Conservation (phyloP, 92 coral and sea anemone genomes). For the Pocillopora grandis region DNA sequence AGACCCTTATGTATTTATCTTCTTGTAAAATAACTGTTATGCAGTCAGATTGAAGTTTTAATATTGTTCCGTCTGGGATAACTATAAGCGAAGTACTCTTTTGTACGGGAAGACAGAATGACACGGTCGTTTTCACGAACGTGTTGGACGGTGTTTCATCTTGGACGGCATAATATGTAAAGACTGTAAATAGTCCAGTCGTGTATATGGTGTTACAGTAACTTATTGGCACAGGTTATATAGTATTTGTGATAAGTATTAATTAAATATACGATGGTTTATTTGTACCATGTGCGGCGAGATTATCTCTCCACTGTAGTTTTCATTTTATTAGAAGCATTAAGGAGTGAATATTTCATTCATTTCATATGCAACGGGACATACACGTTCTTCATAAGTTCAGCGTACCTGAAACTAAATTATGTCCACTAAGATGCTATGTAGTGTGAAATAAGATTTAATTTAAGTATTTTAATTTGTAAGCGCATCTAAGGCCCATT, state of each 20-base stretch:
- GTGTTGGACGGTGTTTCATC: not conserved
- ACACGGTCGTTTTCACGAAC: not conserved
- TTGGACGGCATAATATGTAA: not conserved
- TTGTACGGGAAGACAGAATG: not conserved
- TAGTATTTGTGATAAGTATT: slow-evolving; percentile 22
- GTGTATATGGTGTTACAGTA: slow-evolving; percentile 25
- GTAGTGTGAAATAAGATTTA: not conserved
- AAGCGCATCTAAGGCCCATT: too few species aligned
- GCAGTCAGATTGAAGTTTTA: not conserved
- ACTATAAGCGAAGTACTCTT: not conserved
- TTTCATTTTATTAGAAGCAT: not conserved
- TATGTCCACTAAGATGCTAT: not conserved
- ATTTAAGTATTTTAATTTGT: not conserved
- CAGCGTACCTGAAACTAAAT: not conserved
- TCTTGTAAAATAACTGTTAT: too few species aligned
- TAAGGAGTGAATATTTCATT: not conserved
- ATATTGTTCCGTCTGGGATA: not conserved
- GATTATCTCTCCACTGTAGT: not conserved
- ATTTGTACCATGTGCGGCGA: slow-evolving; percentile 17
- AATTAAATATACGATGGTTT: not conserved
- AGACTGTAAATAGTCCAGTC: slow-evolving; percentile 39
- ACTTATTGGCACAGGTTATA: slow-evolving; percentile 16
- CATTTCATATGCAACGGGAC: not conserved
- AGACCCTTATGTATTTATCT: too few species aligned
- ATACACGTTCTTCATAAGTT: not conserved